phyloP scores from a whole-genome alignment of 2,888 invertebrate genomes.

The Argyresthia goedartella region DNA sequence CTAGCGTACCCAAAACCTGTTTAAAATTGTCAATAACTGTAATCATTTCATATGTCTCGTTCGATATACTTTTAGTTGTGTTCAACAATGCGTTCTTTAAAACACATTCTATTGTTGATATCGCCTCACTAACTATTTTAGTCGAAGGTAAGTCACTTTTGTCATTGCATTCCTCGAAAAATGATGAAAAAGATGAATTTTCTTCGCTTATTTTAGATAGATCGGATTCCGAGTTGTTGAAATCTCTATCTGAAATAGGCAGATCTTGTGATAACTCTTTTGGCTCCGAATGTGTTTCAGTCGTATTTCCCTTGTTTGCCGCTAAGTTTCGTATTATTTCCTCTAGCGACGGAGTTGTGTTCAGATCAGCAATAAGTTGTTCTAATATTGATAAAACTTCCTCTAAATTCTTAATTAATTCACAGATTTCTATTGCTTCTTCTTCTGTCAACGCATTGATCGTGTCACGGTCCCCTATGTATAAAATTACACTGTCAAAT shows the following conservation, averaged over 20 bases:
- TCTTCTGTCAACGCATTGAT: neutral
- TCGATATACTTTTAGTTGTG: neutral
- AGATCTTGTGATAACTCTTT: neutral
- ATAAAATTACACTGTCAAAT: neutral
- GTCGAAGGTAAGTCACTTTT: neutral
- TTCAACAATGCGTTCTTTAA: neutral
- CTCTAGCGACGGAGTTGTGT: no score
- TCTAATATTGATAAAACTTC: conserved; percentile 3
- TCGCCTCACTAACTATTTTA: neutral
- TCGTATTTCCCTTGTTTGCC: neutral
- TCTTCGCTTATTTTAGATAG: no score
- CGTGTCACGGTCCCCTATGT: neutral
- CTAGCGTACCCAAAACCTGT: neutral
- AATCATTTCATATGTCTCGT: neutral
- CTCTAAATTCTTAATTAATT: neutral
- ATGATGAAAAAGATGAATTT: no score
- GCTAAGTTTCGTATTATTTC: no score
- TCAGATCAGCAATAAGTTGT: neutral
- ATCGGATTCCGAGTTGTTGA: no score
- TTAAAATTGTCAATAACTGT: neutral
- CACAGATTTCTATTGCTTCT: neutral
- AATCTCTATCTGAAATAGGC: no score
- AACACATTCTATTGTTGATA: neutral
- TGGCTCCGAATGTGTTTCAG: neutral
- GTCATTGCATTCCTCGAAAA: neutral